Percentiles rank a stretch among this genome's conserved stretches.
These are phyloP conservation scores for Pipistrellus kuhlii DNA, from an alignment of 2,797 vertebrate genomes.

Conservation along the genomic window DNA sequence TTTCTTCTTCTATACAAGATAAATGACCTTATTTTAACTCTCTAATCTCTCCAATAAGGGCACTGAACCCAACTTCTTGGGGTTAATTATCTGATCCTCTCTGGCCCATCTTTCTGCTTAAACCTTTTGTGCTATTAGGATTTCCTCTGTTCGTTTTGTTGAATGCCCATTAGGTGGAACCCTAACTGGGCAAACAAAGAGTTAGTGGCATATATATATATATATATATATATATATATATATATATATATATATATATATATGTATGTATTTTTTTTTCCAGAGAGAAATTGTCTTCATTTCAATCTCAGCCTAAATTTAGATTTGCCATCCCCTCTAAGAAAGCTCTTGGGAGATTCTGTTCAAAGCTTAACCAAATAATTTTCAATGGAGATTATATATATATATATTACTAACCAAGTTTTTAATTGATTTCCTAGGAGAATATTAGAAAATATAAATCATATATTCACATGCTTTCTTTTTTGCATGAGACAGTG, in stretches of 20 bases:
- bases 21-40: constrained; percentile 83
- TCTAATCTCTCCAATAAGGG: constrained; percentile 80
- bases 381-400: constrained; percentile 10
- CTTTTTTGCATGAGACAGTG: constrained; percentile 70
- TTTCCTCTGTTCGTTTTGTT: constrained; percentile 51
- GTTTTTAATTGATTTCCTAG: constrained; percentile 24
- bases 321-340: neutral
- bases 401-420: neutral
- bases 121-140: constrained; percentile 71
- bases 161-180: constrained; percentile 55
- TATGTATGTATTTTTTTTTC: neutral
- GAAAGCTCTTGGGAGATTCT: constrained; percentile 27
- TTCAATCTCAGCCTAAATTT: constrained; percentile 4
- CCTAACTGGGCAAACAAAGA: constrained; percentile 18
- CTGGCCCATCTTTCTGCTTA: constrained; percentile 71
- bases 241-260: neutral
- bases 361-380: neutral
- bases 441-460: neutral
- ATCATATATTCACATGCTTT: neutral
- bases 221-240: neutral
- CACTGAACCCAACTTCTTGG: constrained; percentile 79
- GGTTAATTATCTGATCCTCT: constrained; percentile 82
- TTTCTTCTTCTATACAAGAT: constrained; percentile 77
- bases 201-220: neutral
- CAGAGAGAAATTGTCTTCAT: neutral